Base-by-base conservation (phyloP, 2,797 vertebrate genomes). In the Pipistrellus pipistrellus region DNA sequence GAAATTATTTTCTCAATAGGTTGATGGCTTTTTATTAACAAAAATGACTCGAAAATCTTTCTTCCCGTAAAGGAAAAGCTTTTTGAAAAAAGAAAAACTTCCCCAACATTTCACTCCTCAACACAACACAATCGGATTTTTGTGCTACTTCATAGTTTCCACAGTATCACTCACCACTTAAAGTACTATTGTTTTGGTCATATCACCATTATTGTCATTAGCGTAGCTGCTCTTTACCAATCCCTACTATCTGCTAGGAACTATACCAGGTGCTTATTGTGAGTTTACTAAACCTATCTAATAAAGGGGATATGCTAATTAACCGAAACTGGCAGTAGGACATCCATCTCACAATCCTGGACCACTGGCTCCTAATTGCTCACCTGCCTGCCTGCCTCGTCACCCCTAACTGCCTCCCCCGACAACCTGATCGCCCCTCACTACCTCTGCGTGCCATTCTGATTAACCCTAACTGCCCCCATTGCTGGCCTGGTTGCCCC, bases 11-110 rank as follows among this genome's bases (percentile, higher is more conserved):
- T 89, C 44, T 91, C 78, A 91, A 71, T 38, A 85, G 32, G 4
- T 80, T 18, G n/a, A 68, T 69, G 20, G 15, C 69, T 88, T 91
- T 87, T 88, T 83, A 77, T 77, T 84, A 90, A 76, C 27, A 72
- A 68, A 88, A 93, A 59, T 73, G n/a, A 95, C 20, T 88, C 53
- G n/a, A 57, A 71, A 83, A 66, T 55, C 77, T 88, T 94, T 38
- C 35, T 76, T 91, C 30, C 27, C 30, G 88, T 46, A 88, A 23
- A 75, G 44, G 48, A 55, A 94, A 94, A 85, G 62, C n/a, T 87
- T 87, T 85, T 18, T 20, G 32, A 64, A 46, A 64, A 32, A 44
- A 55, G 7, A 35, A 77, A 94, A 73, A 57, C n/a, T 69, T 91
- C 3, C 18, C 46, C 48, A 66, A 72, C 8, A 44, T 62, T 82